Conservation (phyloP, 2,888 invertebrate species). For the Callosobruchus maculatus region DNA sequence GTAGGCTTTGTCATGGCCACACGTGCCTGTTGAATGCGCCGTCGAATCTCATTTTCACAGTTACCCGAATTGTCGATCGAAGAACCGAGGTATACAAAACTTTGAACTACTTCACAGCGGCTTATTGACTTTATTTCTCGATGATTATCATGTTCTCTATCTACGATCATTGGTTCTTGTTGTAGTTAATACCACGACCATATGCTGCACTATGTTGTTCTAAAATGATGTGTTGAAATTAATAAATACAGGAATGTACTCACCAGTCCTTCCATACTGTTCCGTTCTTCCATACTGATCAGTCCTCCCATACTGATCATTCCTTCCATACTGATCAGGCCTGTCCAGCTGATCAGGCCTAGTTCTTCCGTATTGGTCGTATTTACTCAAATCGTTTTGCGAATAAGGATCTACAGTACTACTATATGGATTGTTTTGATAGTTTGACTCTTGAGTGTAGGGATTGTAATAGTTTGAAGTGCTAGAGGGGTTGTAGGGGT, state of each 20-base stretch:
- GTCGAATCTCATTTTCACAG: no score
- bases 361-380: neutral
- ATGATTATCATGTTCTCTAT: no score
- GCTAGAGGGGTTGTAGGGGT: conserved; percentile 23
- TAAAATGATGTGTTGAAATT: no score
- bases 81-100: no score
- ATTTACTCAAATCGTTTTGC: neutral
- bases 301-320: neutral
- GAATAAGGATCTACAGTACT: conserved; percentile 4
- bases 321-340: neutral
- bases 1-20: no score
- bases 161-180: no score
- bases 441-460: conserved; percentile 16
- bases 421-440: conserved; percentile 17
- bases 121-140: no score
- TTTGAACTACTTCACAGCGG: no score
- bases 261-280: neutral
- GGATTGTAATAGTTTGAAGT: conserved; percentile 23
- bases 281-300: neutral
- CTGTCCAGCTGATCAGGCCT: neutral
- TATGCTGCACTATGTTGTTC: no score
- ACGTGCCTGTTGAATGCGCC: no score
- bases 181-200: no score
- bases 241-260: neutral
- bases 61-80: no score